Evolutionary conservation across 2,797 vertebrate genomes (phyloP).

Genomic region (Pangasius mekongensis): DNA sequence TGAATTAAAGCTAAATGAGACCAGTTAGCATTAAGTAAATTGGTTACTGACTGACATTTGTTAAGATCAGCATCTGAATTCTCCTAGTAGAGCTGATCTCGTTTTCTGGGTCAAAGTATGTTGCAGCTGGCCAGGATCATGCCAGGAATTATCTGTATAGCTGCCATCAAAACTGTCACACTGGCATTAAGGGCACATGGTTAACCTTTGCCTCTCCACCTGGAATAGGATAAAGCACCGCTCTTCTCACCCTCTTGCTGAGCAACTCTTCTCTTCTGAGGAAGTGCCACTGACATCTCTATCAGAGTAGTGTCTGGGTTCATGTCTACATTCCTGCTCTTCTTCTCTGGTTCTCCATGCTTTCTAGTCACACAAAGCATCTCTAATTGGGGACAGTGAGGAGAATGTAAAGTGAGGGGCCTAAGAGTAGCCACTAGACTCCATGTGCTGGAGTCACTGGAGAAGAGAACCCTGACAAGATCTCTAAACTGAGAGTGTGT

Average conservation of each 20-base stretch:
- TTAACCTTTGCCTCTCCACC: background rate
- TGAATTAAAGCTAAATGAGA: background rate
- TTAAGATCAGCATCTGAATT: background rate
- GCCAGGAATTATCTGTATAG: slow-evolving; percentile 24
- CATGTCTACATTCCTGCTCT: slow-evolving; percentile 39
- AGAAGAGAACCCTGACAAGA: background rate
- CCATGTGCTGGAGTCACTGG: background rate
- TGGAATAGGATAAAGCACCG: slow-evolving; percentile 12
- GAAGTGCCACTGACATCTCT: slow-evolving; percentile 15
- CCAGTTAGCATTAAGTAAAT: background rate
- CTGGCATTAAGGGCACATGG: slow-evolving; percentile 13
- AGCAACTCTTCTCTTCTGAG: background rate
- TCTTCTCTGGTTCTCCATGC: background rate
- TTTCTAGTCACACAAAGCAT: background rate
- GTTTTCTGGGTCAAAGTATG: slow-evolving; percentile 8
- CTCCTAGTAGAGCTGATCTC: background rate
- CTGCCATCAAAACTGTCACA: slow-evolving; percentile 27
- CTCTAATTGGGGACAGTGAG: background rate
- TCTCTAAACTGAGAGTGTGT: background rate
- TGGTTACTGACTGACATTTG: background rate
- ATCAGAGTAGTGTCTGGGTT: slow-evolving; percentile 22
- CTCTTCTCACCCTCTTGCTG: slow-evolving; percentile 33
- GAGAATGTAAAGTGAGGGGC: background rate
- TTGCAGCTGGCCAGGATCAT: slow-evolving; percentile 24
- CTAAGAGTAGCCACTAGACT: background rate